These are phyloP conservation scores for Chiroxiphia lanceolata DNA, from an alignment of 2,797 vertebrate species.

Conservation along the genomic window DNA sequence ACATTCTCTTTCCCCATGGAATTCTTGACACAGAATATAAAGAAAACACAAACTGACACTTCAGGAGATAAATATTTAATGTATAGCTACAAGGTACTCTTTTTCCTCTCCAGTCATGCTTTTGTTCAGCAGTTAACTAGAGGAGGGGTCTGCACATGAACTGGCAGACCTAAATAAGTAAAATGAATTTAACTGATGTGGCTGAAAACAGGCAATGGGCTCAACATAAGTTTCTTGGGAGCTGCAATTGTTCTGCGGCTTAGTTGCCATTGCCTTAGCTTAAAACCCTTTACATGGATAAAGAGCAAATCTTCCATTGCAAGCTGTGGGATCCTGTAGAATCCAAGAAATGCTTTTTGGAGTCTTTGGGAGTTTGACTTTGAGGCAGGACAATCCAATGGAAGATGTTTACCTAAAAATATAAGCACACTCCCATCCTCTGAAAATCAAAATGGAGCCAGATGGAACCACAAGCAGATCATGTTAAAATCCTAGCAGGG, in stretches of 20 bases:
- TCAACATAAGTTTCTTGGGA: neutral
- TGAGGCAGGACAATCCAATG: neutral
- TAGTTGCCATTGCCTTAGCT: neutral
- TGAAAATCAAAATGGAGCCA: neutral
- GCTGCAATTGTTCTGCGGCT: neutral
- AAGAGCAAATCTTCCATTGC: neutral
- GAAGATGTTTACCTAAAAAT: neutral
- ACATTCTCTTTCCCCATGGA: neutral
- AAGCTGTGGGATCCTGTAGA: neutral
- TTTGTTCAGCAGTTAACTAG: neutral
- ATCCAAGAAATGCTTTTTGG: neutral
- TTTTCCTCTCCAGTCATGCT: neutral
- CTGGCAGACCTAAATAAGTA: neutral
- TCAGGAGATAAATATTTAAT: neutral
- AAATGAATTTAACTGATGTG: slow-evolving; percentile 2
- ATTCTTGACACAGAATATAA: neutral
- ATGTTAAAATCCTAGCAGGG: neutral
- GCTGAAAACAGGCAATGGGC: neutral
- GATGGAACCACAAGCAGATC: neutral
- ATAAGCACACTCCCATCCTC: neutral
- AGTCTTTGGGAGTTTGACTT: neutral
- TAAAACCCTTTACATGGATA: neutral
- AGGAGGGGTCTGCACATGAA: neutral
- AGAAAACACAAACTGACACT: neutral
- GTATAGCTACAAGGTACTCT: neutral